Percentiles rank a stretch among this genome's conserved stretches.
These are phyloP conservation scores for Lates calcarifer DNA, from an alignment of 2,113 vertebrate genomes.

Conservation along the genomic window DNA sequence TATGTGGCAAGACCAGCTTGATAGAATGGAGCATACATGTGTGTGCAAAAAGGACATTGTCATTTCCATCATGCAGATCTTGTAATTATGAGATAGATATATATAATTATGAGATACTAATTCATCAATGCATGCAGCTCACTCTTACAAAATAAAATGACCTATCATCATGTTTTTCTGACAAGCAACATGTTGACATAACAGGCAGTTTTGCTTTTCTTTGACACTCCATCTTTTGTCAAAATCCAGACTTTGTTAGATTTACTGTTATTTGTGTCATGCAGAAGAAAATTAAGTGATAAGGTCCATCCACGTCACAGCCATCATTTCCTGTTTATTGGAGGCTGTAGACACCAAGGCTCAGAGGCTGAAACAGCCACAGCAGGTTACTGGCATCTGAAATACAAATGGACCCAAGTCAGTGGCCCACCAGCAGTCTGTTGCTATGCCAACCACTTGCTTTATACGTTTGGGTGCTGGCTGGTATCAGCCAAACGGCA, in stretches of 20 bases:
- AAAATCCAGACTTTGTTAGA: neutral
- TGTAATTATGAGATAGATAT: neutral
- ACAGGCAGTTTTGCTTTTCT: neutral
- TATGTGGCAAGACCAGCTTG: neutral
- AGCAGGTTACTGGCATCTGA: conserved; percentile 48
- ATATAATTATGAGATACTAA: neutral
- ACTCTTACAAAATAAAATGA: neutral
- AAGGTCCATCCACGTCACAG: neutral
- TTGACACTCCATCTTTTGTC: neutral
- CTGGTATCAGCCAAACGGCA: conserved; percentile 65
- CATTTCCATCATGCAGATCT: neutral
- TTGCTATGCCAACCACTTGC: conserved; percentile 80
- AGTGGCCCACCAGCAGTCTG: conserved; percentile 68
- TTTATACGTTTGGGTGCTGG: conserved; percentile 69
- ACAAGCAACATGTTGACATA: neutral
- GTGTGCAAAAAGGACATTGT: neutral
- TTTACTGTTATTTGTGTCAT: neutral
- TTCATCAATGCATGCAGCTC: neutral
- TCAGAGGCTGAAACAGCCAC: neutral
- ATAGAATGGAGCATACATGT: neutral
- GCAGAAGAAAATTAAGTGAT: neutral
- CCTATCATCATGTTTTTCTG: neutral
- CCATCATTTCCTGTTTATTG: neutral
- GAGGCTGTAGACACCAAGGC: conserved; percentile 13
- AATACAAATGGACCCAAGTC: conserved; percentile 52